Base-by-base conservation (phyloP, 1,140 invertebrate species). In the Araneus ventricosus region DNA sequence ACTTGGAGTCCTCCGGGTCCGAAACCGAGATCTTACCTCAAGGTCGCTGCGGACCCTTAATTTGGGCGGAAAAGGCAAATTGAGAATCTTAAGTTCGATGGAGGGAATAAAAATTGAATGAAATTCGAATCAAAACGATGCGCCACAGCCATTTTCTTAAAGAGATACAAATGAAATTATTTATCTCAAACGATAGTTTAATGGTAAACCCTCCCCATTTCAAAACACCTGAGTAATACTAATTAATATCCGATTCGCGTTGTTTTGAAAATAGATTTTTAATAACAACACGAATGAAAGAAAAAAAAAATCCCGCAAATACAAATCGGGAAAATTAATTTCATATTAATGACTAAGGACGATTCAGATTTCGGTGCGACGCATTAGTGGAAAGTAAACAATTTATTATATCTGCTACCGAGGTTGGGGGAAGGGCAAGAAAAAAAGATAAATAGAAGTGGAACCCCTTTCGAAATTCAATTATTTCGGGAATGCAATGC, bases 401-500 rank as follows among this genome's bases (percentile, higher is more conserved):
- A 75, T 75, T 34, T 75, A 75, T 75, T 75, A 75, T 30, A 75
- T 75, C 70, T 75, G 63, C 34, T 37, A 17, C n/a, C 20, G 14
- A 75, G 20, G 27, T 34, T 61, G 5, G 2, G 14, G 22, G 22
- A 75, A 34, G 22, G 22, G n/a, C n/a, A 75, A 4, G 22, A 70
- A 37, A 3, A 70, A 34, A 30, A 5, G 27, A 75, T 34, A 30
- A 75, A 75, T 30, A 14, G 34, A 75, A 75, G 67, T 8, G 10
- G 20, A 17, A 10, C 14, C 70, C 2, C 70, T 67, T 75, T 37
- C 4, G 70, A 75, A 75, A 75, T 75, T 75, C 70, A 75, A 75
- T 75, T 75, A 75, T 75, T 75, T 67, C 17, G 70, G 30, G 30
- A 70, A 75, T 75, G 70, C 30, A 75, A 75, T 37, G 70, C 70